Evolutionary conservation across 92 coral and sea anemone species (phyloP), one percentile per base, ranked within the genome.

Genomic region (Ricordea florida): DNA sequence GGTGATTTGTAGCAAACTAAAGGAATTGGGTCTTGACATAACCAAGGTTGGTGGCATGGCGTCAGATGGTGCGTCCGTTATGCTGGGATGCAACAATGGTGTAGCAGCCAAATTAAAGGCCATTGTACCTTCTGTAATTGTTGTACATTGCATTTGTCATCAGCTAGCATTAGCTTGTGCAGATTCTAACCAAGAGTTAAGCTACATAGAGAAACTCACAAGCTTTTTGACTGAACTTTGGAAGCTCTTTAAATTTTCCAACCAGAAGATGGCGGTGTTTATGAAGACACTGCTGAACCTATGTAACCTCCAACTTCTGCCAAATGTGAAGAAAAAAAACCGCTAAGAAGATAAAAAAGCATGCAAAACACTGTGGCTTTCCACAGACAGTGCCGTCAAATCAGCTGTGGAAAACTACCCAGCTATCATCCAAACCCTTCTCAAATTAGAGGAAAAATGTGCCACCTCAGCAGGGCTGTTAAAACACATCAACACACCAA

Each of bases 21-120:
- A 51, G 30, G 69, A 80, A 41, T 38, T 80, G 42, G 85, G 72
- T 22, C 79, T 80, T 56, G 71, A 44, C 31, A 56, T 64, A 30
- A 64, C 56, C 40, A 64, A 64, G 30, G 84, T 78, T 55, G 84
- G 78, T 78, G 84, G 78, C 67, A 45, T 66, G 84, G 84, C 84
- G 18, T 66, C 77, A 6, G 84, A 78, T 78, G 69, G 84, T 36
- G 84, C 84, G 38, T 78, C 78, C 8, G 78, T 78, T 40, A 78
- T 67, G 84, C 84, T 78, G 28, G 84, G 84, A 6, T 58, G 78
- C 50, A 64, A 78, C 84, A 78, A 78, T 78, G 84, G 78, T 26
- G 84, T 78, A 53, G 84, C 78, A 22, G 76, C 77, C 43, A 78
- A 46, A 78, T 38, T 78, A 30, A 78, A 78, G 55, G 84, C 68